Evolutionary conservation across 2,113 vertebrate genomes (phyloP), one percentile per base, ranked within the genome.

Genomic region (Montifringilla adamsi): DNA sequence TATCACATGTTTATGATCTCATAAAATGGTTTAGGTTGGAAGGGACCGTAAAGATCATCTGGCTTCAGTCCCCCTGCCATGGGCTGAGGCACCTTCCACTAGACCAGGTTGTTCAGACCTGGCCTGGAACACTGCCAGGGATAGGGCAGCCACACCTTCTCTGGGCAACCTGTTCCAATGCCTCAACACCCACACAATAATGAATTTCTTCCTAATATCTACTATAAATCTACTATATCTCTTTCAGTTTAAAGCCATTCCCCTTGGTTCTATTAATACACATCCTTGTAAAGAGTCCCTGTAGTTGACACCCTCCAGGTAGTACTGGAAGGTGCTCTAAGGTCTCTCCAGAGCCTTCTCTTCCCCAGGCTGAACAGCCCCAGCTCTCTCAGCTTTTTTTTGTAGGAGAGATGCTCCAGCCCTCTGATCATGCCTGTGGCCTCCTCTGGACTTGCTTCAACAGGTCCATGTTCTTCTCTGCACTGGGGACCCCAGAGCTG

Each of bases 241-340:
- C 10, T 37, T 66, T 66, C 23, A 44, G 17, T 17, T 50, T 43
- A 58, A 59, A 50, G 14, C 53, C 5, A 11, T 52, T 50, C 5
- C 6, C 6, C 14, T 14, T 35, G 6, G 35, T 33, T 13, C 26
- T 58, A 4, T 6, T 2, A 23, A 3, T 49, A 2, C 17, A 50
- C 18, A 31, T 3, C 35, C 31, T 22, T 31, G 43, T 64, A 27
- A 35, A 30, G 41, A 8, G 21, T 31, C 35, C 7, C 26, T 79
- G 9, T 35, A 53, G 12, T 15, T 0, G 0, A 18, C 39, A 19
- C 5, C 15, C 20, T 35, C 37, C 14, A 28, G 22, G 50, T 50
- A 15, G 50, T 50, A 15, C 59, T 28, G 16, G 35, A 27, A 73
- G 67, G 11, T 1, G 0, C n/a, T 49, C 26, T 14, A 11, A 26